A percentile compares a stretch with the other conserved stretches of the same genome.
Evolutionary conservation across 2,888 invertebrate species (phyloP).

Genomic region (Nemoura dubitans): DNA sequence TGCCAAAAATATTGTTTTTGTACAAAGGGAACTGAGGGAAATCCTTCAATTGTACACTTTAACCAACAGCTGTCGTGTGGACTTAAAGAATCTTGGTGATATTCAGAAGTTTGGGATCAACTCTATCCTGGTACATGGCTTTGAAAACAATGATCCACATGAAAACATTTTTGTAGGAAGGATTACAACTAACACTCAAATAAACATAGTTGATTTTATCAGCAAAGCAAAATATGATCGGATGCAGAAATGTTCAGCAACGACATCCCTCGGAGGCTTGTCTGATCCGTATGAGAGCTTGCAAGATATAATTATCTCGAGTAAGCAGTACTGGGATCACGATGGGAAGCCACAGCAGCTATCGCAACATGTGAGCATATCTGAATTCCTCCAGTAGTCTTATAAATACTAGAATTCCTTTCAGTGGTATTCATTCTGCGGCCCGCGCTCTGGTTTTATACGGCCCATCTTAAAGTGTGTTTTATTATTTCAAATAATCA

Average conservation of each 20-base stretch:
- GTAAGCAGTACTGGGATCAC: slow-evolving; percentile 20
- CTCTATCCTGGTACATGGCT: slow-evolving; percentile 52
- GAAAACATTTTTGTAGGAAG: slow-evolving; percentile 49
- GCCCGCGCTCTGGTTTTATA: no score
- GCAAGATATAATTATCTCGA: slow-evolving; percentile 50
- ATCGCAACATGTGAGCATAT: slow-evolving; percentile 42
- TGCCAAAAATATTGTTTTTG: slow-evolving; percentile 36
- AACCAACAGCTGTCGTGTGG: slow-evolving; percentile 51
- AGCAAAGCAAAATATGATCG: slow-evolving; percentile 54
- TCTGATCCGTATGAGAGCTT: slow-evolving; percentile 52
- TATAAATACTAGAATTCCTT: no score
- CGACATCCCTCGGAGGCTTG: slow-evolving; percentile 49
- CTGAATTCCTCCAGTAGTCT: slow-evolving; percentile 39
- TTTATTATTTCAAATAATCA: no score
- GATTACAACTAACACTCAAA: slow-evolving; percentile 52
- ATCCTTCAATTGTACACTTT: slow-evolving; percentile 54
- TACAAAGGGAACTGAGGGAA: slow-evolving; percentile 51
- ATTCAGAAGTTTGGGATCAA: slow-evolving; percentile 52
- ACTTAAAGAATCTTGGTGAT: slow-evolving; percentile 51
- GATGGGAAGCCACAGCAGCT: slow-evolving; percentile 21
- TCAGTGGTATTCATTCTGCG: no score
- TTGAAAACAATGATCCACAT: slow-evolving; percentile 40
- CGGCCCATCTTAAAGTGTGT: no score
- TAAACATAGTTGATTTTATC: slow-evolving; percentile 52
- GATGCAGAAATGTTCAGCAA: slow-evolving; percentile 2